phyloP scores from a whole-genome alignment of 2,888 invertebrate species.

The Lamellibrachia columna region DNA sequence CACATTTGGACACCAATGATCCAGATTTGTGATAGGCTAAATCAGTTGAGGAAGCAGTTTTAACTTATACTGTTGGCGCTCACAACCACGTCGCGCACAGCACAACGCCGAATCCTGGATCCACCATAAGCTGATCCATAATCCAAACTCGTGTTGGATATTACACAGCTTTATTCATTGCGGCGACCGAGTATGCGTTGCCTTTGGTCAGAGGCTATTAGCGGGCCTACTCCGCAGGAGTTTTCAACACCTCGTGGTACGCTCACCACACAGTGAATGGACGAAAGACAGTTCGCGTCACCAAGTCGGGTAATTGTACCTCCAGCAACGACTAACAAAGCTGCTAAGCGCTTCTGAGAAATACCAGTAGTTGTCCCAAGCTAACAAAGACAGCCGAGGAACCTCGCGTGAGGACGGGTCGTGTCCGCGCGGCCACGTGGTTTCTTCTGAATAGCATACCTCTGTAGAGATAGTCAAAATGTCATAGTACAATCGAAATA shows the following conservation, averaged over 20 bases:
- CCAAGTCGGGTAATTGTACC: background rate
- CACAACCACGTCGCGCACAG: background rate
- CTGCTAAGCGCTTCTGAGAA: constrained; percentile 5
- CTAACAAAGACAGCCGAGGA: background rate
- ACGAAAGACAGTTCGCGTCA: background rate
- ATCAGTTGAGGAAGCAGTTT: background rate
- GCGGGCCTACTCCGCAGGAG: background rate
- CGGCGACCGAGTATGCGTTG: background rate
- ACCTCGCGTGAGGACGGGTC: background rate
- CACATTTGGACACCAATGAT: too few relatives aligned
- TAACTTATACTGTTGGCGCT: background rate
- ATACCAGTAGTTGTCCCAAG: background rate
- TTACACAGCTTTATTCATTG: background rate
- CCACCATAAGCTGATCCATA: background rate
- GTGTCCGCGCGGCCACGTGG: background rate
- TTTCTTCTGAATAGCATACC: background rate
- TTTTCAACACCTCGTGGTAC: background rate
- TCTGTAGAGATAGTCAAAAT: background rate
- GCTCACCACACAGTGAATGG: background rate
- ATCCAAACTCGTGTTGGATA: background rate
- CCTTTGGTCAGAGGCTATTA: background rate
- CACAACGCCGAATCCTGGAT: background rate
- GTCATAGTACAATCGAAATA: background rate
- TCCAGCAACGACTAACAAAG: background rate
- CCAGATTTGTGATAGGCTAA: too few relatives aligned